Evolutionary conservation across 2,113 vertebrate genomes (phyloP).

Genomic region (Megalops atlanticus): DNA sequence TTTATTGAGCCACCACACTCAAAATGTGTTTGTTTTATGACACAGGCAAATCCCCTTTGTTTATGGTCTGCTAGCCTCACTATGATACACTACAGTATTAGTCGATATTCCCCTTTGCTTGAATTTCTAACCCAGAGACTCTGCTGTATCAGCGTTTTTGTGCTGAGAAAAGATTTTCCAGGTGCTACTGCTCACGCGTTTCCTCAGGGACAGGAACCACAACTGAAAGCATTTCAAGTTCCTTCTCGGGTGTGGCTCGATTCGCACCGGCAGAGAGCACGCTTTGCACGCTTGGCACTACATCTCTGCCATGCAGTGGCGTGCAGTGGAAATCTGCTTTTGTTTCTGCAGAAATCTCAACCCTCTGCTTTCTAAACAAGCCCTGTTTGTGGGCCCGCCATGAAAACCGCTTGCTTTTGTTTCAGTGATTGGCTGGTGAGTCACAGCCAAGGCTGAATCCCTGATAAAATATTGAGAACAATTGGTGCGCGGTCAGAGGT

Average conservation of each 20-base stretch:
- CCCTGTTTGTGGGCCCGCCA: conserved; percentile 24
- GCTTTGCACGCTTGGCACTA: neutral
- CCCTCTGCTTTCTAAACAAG: conserved; percentile 15
- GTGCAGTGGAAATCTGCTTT: conserved; percentile 28
- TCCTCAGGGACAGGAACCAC: neutral
- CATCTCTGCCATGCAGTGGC: conserved; percentile 32
- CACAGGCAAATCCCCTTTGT: too few relatives aligned
- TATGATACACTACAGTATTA: too few relatives aligned
- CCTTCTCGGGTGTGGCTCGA: neutral
- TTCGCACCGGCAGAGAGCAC: neutral
- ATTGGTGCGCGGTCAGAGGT: too few relatives aligned
- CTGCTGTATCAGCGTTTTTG: neutral
- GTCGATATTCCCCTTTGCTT: too few relatives aligned
- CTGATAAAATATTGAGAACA: too few relatives aligned
- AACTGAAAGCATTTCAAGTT: neutral
- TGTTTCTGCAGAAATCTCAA: neutral
- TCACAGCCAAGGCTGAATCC: too few relatives aligned
- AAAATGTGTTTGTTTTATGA: too few relatives aligned
- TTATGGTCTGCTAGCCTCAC: too few relatives aligned
- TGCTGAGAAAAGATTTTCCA: neutral
- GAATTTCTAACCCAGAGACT: too few relatives aligned
- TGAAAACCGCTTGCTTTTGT: neutral
- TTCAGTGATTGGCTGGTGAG: conserved; percentile 34
- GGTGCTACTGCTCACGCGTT: neutral
- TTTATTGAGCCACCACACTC: too few relatives aligned